phyloP scores from a whole-genome alignment of 2,888 invertebrate genomes.

The Empis livida region DNA sequence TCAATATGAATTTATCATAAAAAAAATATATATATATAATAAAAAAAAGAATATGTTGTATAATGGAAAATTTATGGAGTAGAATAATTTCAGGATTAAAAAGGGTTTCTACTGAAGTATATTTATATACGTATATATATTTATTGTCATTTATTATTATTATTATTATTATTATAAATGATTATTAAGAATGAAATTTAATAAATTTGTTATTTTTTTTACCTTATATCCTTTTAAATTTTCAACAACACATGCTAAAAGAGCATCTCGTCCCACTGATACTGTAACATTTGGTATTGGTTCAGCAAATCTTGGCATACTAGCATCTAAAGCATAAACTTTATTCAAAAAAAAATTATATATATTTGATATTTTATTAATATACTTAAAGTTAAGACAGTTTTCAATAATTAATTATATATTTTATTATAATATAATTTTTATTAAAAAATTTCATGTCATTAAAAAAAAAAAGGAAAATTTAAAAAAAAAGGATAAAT shows the following conservation, averaged over 20 bases:
- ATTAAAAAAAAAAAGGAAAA: too few species aligned
- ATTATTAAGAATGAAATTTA: background rate
- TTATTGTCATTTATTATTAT: background rate
- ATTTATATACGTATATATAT: background rate
- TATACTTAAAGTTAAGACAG: background rate
- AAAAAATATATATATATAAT: too few species aligned
- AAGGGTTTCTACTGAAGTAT: too few species aligned
- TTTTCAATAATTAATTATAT: background rate
- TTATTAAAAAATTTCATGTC: too few species aligned
- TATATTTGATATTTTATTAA: background rate
- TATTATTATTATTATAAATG: background rate
- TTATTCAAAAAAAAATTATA: background rate
- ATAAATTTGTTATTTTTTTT: slow-evolving; percentile 22
- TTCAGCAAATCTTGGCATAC: slow-evolving; percentile 71
- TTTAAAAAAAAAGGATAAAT: background rate
- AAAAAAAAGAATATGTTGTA: too few species aligned
- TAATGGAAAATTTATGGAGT: too few species aligned
- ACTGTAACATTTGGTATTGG: slow-evolving; percentile 84
- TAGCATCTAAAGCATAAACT: slow-evolving; percentile 21
- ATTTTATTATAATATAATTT: background rate
- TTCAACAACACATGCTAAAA: slow-evolving; percentile 79
- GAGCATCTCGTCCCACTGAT: slow-evolving; percentile 72
- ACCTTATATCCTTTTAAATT: slow-evolving; percentile 79
- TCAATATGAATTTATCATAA: too few species aligned
- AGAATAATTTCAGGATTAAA: too few species aligned